Base-by-base conservation (phyloP, 2,888 invertebrate species). In the Lycia hirtaria region DNA sequence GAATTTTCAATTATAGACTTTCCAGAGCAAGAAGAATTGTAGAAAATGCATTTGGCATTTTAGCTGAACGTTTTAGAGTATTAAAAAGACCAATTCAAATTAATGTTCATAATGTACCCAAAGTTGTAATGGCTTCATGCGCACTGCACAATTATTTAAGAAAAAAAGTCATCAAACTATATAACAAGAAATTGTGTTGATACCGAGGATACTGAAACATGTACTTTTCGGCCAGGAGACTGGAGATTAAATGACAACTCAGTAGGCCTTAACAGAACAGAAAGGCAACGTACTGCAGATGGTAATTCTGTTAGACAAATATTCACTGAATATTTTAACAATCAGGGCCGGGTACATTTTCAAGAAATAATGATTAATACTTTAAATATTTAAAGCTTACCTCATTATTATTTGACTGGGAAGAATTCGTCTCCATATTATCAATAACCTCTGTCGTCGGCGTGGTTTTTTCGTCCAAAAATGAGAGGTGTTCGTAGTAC, bases 21-120 rank as follows among this genome's bases (percentile, higher is more conserved):
- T 52, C 10, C 37, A 41, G 52, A 32, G 57, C 57, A 37, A 57
- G 52, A 17, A 51, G 52, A 43, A 52, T 47, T 40, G 60, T 63
- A 40, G 60, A 65, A 54, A 62, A 60, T 44, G 65, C 59, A 37
- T 62, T 60, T 53, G 64, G 58, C 38, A 64, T 64, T 44, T 60
- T 61, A 47, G 57, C 50, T 26, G 48, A 48, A 37, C 45, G 32
- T 47, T 26, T 49, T 47, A 30, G 32, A 41, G 57, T 57, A 15
- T 52, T 15, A 48, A 52, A 52, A 52, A 57, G 24, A 60, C 56
- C 60, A 48, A 48, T 60, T 15, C 48, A 47, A 48, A 49, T 43
- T 49, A 33, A 60, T 26, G 51, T 56, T 38, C 52, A 55, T 17
- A 56, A 44, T 37, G 56, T 56, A 37, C 54, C 53, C 14, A 54